A percentile compares a stretch with the other conserved stretches of the same genome.
Conservation (phyloP, 2,888 invertebrate genomes). For the Dilophus febrilis region DNA sequence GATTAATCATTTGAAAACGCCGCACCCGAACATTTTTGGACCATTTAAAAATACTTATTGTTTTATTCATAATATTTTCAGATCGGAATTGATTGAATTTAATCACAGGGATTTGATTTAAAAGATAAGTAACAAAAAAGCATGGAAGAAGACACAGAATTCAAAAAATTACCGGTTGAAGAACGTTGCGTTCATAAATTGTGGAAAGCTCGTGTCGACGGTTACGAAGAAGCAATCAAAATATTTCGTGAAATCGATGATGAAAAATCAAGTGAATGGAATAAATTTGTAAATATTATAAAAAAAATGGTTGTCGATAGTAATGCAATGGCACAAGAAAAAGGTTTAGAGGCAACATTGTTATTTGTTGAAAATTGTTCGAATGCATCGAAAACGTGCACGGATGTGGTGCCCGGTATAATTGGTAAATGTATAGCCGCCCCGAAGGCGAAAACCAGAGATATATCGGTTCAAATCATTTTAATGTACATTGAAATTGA, state of each 20-base stretch:
- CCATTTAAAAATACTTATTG: too few species aligned
- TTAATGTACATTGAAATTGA: constrained; percentile 94
- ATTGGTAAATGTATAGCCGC: constrained; percentile 87
- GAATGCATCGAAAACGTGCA: constrained; percentile 69
- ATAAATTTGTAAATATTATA: constrained; percentile 73
- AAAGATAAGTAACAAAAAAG: too few species aligned
- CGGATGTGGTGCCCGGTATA: constrained; percentile 77
- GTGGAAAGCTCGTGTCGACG: constrained; percentile 90
- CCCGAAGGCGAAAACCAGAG: constrained; percentile 79
- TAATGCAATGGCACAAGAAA: constrained; percentile 91
- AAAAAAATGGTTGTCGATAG: constrained; percentile 90
- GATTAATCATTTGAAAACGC: too few species aligned
- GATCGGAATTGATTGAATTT: too few species aligned
- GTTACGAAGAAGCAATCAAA: constrained; percentile 86
- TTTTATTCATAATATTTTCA: too few species aligned
- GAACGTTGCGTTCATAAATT: constrained; percentile 85
- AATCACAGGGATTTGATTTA: too few species aligned
- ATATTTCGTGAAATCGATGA: constrained; percentile 74
- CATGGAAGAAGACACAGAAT: constrained; percentile 78
- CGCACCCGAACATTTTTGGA: too few species aligned
- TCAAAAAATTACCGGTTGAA: constrained; percentile 70
- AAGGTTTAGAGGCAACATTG: constrained; percentile 80
- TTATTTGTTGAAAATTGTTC: constrained; percentile 84
- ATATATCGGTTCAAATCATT: constrained; percentile 72
- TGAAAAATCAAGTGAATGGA: constrained; percentile 89